phyloP scores from a whole-genome alignment of 2,888 invertebrate species.

The Furcula furcula region DNA sequence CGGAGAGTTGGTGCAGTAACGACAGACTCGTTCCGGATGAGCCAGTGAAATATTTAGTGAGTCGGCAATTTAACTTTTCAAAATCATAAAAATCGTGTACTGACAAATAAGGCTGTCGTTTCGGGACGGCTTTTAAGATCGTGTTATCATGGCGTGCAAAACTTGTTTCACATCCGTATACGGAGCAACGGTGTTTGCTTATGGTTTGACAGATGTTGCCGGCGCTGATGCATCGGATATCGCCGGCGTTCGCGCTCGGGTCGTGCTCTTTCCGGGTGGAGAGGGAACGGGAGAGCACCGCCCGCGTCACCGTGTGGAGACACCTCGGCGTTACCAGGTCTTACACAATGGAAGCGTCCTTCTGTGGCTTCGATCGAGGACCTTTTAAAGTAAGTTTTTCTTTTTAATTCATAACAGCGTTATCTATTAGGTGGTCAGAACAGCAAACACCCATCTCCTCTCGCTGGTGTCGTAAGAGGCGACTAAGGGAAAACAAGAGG shows the following conservation, averaged over 20 bases:
- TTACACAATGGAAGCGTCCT: constrained; percentile 94
- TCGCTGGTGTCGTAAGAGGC: too few species aligned
- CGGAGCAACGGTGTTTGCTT: constrained; percentile 1
- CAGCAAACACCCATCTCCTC: too few species aligned
- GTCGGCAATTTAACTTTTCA: constrained; percentile 27
- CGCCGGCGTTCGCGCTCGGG: constrained; percentile 86
- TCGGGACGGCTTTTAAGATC: not conserved
- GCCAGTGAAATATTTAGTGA: constrained; percentile 83
- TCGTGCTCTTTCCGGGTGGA: constrained; percentile 90
- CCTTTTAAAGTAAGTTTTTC: constrained; percentile 84
- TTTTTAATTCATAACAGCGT: too few species aligned
- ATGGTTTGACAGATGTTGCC: constrained; percentile 83
- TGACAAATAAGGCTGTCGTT: not conserved
- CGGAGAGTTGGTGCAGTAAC: constrained; percentile 85
- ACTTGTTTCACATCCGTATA: not conserved
- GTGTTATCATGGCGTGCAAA: not conserved
- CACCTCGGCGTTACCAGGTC: constrained; percentile 88
- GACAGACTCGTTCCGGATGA: constrained; percentile 81
- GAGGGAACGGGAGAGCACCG: constrained; percentile 90
- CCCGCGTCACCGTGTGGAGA: constrained; percentile 92
- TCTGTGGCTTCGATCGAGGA: constrained; percentile 91
- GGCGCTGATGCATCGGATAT: constrained; percentile 85
- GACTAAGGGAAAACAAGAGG: too few species aligned
- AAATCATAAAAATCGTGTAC: not conserved
- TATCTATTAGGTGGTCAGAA: too few species aligned